Base-by-base conservation (phyloP, 2,113 vertebrate genomes). In the Cyprinus carpio region DNA sequence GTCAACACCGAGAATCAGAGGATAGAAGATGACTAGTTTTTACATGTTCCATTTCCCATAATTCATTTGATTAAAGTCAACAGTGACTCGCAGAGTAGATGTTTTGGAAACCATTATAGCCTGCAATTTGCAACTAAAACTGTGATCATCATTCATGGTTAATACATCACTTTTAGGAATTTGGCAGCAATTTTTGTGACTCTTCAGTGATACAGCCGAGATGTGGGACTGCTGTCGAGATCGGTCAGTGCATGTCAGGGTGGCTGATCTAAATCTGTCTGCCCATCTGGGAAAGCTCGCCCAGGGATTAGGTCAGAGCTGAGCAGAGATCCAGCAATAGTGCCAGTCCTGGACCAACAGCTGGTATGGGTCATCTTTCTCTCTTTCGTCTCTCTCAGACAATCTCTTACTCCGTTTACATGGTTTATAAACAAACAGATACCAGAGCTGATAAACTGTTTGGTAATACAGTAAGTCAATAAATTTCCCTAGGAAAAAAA, bases 191-290 rank as follows among this genome's bases (percentile, higher is more conserved):
- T 69, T 62, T n/a, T 25, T 25, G 56, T n/a, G 4, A 4, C 49
- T 86, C 25, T 56, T 49, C 64, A 69, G 62, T 18, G 9, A n/a
- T 75, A 23, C 20, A 75, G 54, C 25, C 6, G 4, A 43, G 43
- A 78, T 85, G 65, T 9, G 7, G 60, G 54, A 71, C 84, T 71
- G 72, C 34, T 56, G 34, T 77, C n/a, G 29, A 58, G 49, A 15
- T 65, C 85, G 78, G 91, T 92, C 91, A 91, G 83, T 82, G 64
- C 90, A 89, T 84, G 91, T 90, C 91, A 90, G 90, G 90, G 90
- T 31, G 88, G 91, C 89, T 93, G 92, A 93, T 91, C 84, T 86
- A 86, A 91, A 86, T 86, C 88, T 87, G 86, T 89, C 79, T 12
- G 89, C 87, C 88, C 49, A 88, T 89, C 85, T 87, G 83, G 80